Evolutionary conservation across 2,888 invertebrate species (phyloP).

Genomic region (Autographa gamma): DNA sequence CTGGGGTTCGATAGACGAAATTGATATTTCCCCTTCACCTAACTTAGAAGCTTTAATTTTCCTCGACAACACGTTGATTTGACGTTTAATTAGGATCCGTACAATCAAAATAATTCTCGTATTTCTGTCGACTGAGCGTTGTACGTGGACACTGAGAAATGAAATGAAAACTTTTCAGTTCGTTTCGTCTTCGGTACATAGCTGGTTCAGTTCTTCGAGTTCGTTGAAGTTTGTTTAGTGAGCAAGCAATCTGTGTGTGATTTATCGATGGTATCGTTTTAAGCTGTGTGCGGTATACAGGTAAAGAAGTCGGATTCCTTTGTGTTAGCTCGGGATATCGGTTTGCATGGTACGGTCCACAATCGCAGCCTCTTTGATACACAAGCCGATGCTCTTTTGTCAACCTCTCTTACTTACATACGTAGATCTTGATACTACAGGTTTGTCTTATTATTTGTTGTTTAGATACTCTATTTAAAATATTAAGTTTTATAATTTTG

Average conservation of each 20-base stretch:
- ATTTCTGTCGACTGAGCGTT: constrained; percentile 32
- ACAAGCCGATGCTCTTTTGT: constrained; percentile 28
- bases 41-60: constrained; percentile 33
- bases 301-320: constrained; percentile 50
- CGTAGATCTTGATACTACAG: constrained; percentile 9
- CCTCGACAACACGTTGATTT: constrained; percentile 46
- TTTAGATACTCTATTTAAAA: too few species aligned
- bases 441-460: neutral
- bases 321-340: constrained; percentile 46
- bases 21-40: constrained; percentile 36
- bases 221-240: neutral
- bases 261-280: neutral
- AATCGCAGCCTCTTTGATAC: constrained; percentile 34
- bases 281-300: constrained; percentile 6
- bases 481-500: too few species aligned
- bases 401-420: constrained; percentile 9
- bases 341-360: constrained; percentile 38
- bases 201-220: neutral
- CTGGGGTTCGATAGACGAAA: constrained; percentile 29
- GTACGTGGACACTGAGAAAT: neutral
- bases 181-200: constrained; percentile 3
- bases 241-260: constrained; percentile 18
- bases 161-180: neutral
- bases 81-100: constrained; percentile 54
- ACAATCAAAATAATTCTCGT: constrained; percentile 47